Percentiles rank a stretch among this genome's conserved stretches.
These are phyloP conservation scores for Anastatus disparis DNA, from an alignment of 1,140 invertebrate species.

Conservation along the genomic window DNA sequence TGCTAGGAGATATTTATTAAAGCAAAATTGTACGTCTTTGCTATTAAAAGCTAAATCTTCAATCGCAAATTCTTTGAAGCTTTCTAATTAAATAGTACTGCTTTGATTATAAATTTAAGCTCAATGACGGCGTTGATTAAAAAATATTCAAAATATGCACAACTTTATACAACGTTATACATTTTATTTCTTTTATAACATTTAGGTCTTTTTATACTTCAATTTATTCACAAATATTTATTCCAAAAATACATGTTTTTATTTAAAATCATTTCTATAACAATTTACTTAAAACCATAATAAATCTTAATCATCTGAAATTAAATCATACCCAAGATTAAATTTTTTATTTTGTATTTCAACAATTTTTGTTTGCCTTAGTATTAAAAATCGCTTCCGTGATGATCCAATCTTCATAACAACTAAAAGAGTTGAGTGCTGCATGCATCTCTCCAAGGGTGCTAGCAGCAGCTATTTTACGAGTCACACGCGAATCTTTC, in stretches of 20 bases:
- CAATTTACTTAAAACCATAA: too few species aligned
- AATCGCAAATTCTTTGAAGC: constrained; percentile 7
- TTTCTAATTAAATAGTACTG: constrained; percentile 11
- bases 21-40: not conserved
- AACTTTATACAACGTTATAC: too few species aligned
- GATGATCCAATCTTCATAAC: not conserved
- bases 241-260: too few species aligned
- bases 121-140: constrained; percentile 42
- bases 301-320: too few species aligned
- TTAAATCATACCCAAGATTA: too few species aligned
- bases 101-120: constrained; percentile 45
- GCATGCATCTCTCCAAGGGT: not conserved
- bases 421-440: not conserved
- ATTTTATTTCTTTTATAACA: too few species aligned
- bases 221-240: too few species aligned
- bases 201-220: too few species aligned
- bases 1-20: not conserved
- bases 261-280: too few species aligned
- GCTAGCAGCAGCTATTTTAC: not conserved
- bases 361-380: too few species aligned
- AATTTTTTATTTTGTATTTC: too few species aligned
- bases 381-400: constrained; percentile 11
- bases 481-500: constrained; percentile 34
- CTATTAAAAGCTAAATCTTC: constrained; percentile 7
- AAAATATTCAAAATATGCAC: too few species aligned